Evolutionary conservation across 2,888 invertebrate genomes (phyloP).

Genomic region (Heliconius erato): DNA sequence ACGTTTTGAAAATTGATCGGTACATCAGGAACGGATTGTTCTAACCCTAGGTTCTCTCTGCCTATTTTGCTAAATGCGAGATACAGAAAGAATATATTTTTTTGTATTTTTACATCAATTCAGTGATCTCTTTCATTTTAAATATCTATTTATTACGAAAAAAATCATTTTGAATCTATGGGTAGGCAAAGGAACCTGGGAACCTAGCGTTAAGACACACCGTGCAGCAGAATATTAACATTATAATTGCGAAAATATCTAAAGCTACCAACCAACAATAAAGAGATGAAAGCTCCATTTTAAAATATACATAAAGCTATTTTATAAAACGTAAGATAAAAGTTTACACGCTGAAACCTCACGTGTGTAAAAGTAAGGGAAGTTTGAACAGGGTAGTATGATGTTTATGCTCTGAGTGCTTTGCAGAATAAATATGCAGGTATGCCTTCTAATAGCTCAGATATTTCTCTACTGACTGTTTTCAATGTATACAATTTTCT

Average conservation of each 20-base stretch:
- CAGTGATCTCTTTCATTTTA: too few relatives aligned
- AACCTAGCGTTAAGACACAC: neutral
- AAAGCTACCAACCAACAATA: neutral
- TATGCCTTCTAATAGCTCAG: slow-evolving; percentile 18
- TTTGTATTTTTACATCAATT: too few relatives aligned
- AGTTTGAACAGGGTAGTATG: slow-evolving; percentile 28
- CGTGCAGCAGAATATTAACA: neutral
- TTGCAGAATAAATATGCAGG: slow-evolving; percentile 31
- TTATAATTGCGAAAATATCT: neutral
- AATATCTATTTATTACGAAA: too few relatives aligned
- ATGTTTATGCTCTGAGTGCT: slow-evolving; percentile 21
- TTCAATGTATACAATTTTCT: neutral
- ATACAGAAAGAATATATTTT: too few relatives aligned
- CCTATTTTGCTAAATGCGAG: too few relatives aligned
- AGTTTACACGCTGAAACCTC: slow-evolving; percentile 23
- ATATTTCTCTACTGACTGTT: slow-evolving; percentile 2
- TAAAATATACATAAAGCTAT: slow-evolving; percentile 17
- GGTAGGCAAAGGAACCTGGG: neutral
- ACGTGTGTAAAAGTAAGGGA: slow-evolving; percentile 15
- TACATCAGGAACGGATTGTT: too few relatives aligned
- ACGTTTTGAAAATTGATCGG: too few relatives aligned
- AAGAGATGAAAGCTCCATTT: neutral
- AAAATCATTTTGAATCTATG: too few relatives aligned
- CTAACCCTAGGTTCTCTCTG: too few relatives aligned
- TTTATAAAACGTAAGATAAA: slow-evolving; percentile 25